Evolutionary conservation across 2,797 vertebrate species (phyloP), one percentile per base, ranked within the genome.

Genomic region (Rhynchonycteris naso): DNA sequence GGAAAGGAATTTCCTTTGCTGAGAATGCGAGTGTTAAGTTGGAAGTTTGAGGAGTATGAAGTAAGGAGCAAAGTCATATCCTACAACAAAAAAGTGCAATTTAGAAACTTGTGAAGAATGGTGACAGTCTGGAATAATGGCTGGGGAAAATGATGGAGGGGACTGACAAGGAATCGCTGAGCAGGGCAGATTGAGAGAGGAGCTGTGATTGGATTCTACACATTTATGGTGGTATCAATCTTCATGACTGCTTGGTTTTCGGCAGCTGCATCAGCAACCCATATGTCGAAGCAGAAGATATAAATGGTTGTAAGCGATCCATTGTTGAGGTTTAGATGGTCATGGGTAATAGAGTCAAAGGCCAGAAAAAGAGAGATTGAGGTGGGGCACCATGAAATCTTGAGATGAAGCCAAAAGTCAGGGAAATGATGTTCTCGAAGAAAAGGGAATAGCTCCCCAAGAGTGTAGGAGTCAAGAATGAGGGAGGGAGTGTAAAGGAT

Each of bases 161-260:
- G 43, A 22, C n/a, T 2, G 58, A 5, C 9, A 3, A 22, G 61
- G 72, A 88, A 71, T 2, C 75, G n/a, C 90, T 82, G 88, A 94
- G 81, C 3, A 0, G 26, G 24, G 65, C 16, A 8, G 72, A 35
- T 22, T 1, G 24, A 43, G 75, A 50, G 28, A 71, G 68, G 75
- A 54, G n/a, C 88, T 61, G 68, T 43, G 90, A 82, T n/a, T 88
- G 24, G 63, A 58, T 47, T 85, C 63, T 26, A 0, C 12, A 2
- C 38, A 0, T 74, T 80, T 59, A 58, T 0, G 9, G 66, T 3
- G 28, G 50, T 58, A 74, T 94, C 90, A 21, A 24, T 94, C 88
- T 91, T 92, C 69, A 89, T 5, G 43, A 81, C 24, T 85, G 65
- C 65, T 86, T 88, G 95, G 38, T 52, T 91, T 83, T 65, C 22